Evolutionary conservation across 2,113 vertebrate genomes (phyloP), one percentile per base, ranked within the genome.

Genomic region (Strix aluco): DNA sequence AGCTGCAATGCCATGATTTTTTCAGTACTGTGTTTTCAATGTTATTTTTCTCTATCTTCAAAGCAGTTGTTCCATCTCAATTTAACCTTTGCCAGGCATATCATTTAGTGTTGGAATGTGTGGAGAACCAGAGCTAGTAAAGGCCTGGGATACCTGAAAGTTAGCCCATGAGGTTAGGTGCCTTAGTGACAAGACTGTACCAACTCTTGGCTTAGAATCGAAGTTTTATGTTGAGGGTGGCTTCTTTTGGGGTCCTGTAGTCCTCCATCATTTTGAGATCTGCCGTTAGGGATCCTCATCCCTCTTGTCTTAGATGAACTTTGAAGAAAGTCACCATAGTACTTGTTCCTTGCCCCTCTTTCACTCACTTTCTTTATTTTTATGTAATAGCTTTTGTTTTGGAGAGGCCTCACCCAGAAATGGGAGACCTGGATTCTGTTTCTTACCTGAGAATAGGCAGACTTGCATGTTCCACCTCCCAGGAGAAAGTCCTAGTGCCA

Each of bases 361-460:
- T 36, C 26, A 47, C 11, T 72, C 9, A 10, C 3, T 74, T 72
- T 57, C 46, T 67, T 94, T 89, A 17, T 78, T 88, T 69, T 62
- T 63, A 17, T 0, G 0, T 51, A 83, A 42, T 46, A 69, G 5
- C 55, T 69, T 63, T 61, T 0, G 0, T 55, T 81, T 74, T 92
- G 72, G 22, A 58, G 61, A 74, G 32, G 46, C 20, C 51, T 88
- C 14, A 49, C 8, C 13, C 25, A n/a, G 86, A 88, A 88, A 62
- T 13, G 10, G 5, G 58, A 58, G 19, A 66, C 19, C 18, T 66
- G n/a, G 9, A 5, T 88, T 86, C 55, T 83, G 21, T 77, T 94
- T 66, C 32, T 52, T 94, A 38, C 25, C 25, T 51, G 62, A 79
- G 44, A 88, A 65, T 1, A 59, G 20, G 17, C 32, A 72, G 42